Conservation (phyloP, 1,140 invertebrate genomes). For the Lasaia peninsularis region DNA sequence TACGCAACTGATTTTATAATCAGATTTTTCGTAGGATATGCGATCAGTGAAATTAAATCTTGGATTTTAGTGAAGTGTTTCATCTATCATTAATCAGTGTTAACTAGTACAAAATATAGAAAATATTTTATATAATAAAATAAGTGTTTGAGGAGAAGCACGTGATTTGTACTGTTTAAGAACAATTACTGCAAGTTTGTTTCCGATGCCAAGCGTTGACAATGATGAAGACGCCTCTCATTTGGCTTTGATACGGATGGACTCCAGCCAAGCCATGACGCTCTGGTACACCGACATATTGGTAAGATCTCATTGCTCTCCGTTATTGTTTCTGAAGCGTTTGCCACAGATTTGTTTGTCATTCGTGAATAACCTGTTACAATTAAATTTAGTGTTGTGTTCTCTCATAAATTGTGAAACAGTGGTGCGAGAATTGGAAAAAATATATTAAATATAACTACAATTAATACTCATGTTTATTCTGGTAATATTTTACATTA, state of each 20-base stretch:
- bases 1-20: conserved; percentile 10
- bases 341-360: not conserved
- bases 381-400: not conserved
- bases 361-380: not conserved
- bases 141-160: conserved; percentile 6
- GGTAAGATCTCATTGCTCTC: conserved; percentile 48
- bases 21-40: not conserved
- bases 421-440: not conserved
- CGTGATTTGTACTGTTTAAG: conserved; percentile 14
- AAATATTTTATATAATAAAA: not conserved
- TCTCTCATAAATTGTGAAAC: conserved; percentile 15
- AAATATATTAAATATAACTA: not conserved
- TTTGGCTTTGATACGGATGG: conserved; percentile 62
- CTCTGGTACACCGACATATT: conserved; percentile 73
- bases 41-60: not conserved
- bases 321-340: not conserved
- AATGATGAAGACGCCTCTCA: conserved; percentile 59
- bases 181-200: conserved; percentile 43
- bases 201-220: conserved; percentile 53
- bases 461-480: conserved; percentile 25
- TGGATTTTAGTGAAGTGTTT: not conserved
- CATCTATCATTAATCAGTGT: not conserved
- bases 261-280: conserved; percentile 67
- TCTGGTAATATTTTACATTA: conserved; percentile 20
- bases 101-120: not conserved